Conservation (phyloP, 2,888 invertebrate species). For the Baronia brevicornis region DNA sequence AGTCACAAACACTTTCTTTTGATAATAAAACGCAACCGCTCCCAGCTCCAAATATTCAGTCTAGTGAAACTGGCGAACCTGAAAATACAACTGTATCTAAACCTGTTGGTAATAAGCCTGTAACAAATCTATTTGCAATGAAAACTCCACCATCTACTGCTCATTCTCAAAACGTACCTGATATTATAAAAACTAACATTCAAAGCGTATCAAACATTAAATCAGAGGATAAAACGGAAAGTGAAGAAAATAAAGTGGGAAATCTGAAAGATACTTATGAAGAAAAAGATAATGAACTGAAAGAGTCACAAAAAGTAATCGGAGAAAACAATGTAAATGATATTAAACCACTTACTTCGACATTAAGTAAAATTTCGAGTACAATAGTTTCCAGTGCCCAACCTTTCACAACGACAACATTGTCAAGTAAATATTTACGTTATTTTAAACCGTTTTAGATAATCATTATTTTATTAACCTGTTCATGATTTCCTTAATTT, state of each 20-base stretch:
- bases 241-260: constrained; percentile 30
- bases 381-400: constrained; percentile 23
- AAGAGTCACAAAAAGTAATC: constrained; percentile 3
- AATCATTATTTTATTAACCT: background rate
- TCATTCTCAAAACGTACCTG: constrained; percentile 32
- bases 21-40: constrained; percentile 24
- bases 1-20: constrained; percentile 28
- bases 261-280: constrained; percentile 43
- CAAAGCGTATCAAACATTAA: constrained; percentile 27
- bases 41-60: constrained; percentile 25
- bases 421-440: background rate
- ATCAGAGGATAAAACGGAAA: constrained; percentile 27
- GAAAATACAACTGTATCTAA: constrained; percentile 25
- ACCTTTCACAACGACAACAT: constrained; percentile 19
- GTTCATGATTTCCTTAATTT: background rate
- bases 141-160: constrained; percentile 26
- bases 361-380: constrained; percentile 27
- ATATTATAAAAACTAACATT: constrained; percentile 34
- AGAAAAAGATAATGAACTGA: constrained; percentile 24
- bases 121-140: constrained; percentile 41
- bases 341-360: constrained; percentile 32
- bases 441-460: background rate
- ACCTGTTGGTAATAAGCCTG: constrained; percentile 36
- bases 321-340: constrained; percentile 32
- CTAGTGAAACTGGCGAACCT: constrained; percentile 55